phyloP scores from a whole-genome alignment of 1,140 invertebrate genomes.

The Oedothorax gibbosus region DNA sequence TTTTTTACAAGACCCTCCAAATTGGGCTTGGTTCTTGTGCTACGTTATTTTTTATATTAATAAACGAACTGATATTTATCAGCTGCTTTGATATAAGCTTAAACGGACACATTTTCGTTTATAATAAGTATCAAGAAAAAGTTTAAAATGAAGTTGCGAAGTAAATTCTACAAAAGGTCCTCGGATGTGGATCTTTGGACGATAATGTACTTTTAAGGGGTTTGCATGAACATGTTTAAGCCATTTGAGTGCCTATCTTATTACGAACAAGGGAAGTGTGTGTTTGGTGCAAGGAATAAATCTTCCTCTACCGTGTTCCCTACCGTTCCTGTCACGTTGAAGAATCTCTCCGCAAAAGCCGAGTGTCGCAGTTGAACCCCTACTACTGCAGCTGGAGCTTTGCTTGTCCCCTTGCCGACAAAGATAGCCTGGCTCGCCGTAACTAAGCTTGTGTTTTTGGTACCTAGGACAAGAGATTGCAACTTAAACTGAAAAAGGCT shows the following conservation, averaged over 20 bases:
- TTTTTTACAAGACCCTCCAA: too few species aligned
- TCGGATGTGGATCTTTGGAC: too few species aligned
- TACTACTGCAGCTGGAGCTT: constrained; percentile 89
- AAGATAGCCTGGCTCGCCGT: constrained; percentile 92
- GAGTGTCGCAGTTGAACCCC: constrained; percentile 71
- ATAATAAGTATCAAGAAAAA: too few species aligned
- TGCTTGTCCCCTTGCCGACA: constrained; percentile 80
- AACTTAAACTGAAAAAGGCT: not conserved
- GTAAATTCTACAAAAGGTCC: not conserved
- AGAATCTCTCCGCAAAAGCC: constrained; percentile 64
- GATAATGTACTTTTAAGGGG: too few species aligned
- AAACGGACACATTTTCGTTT: too few species aligned
- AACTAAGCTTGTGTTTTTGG: constrained; percentile 77
- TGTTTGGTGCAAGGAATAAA: constrained; percentile 47
- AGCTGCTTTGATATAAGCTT: too few species aligned
- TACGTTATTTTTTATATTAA: too few species aligned
- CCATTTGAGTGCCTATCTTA: too few species aligned
- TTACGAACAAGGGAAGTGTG: constrained; percentile 34
- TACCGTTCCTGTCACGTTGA: constrained; percentile 65
- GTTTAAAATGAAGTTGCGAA: not conserved
- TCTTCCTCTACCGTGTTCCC: constrained; percentile 48
- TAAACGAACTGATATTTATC: too few species aligned
- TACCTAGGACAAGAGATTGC: constrained; percentile 67
- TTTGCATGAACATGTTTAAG: too few species aligned
- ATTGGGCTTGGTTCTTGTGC: too few species aligned